Conservation (phyloP, 1,140 invertebrate species). For the Papilio xuthus region DNA sequence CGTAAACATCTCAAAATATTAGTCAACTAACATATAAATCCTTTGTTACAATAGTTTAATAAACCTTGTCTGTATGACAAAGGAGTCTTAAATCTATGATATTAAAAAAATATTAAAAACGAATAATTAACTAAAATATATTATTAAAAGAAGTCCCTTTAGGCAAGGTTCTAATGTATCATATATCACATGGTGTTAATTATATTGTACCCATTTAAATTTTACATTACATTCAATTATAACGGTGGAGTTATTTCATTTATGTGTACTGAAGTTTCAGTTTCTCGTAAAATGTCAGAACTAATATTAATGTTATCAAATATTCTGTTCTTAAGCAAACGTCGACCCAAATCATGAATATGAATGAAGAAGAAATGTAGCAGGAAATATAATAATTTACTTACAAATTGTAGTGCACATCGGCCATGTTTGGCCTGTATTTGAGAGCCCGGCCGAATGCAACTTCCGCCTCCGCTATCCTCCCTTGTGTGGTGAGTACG, state of each 20-base stretch:
- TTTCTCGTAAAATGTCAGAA: background rate
- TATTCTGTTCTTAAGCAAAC: background rate
- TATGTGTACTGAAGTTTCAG: background rate
- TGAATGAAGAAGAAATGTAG: constrained; percentile 12
- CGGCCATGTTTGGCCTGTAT: constrained; percentile 96
- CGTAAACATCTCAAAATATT: background rate
- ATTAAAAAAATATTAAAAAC: too few relatives aligned
- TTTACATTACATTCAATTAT: background rate
- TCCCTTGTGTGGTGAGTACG: constrained; percentile 92
- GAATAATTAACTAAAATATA: too few relatives aligned
- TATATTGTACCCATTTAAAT: background rate
- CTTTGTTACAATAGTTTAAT: too few relatives aligned
- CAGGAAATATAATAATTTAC: constrained; percentile 77
- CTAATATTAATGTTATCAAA: background rate
- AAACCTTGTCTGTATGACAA: too few relatives aligned
- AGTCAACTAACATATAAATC: too few relatives aligned
- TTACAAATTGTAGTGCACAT: constrained; percentile 99
- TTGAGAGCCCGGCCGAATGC: constrained; percentile 93
- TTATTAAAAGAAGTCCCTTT: too few relatives aligned
- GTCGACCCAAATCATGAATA: background rate
- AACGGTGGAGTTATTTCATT: background rate
- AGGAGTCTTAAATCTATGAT: too few relatives aligned
- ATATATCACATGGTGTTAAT: background rate
- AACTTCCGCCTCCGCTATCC: constrained; percentile 91
- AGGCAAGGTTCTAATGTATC: too few relatives aligned